A percentile compares a stretch with the other conserved stretches of the same genome.
Evolutionary conservation across 2,888 invertebrate species (phyloP).

Genomic region (Cephus spinipes): DNA sequence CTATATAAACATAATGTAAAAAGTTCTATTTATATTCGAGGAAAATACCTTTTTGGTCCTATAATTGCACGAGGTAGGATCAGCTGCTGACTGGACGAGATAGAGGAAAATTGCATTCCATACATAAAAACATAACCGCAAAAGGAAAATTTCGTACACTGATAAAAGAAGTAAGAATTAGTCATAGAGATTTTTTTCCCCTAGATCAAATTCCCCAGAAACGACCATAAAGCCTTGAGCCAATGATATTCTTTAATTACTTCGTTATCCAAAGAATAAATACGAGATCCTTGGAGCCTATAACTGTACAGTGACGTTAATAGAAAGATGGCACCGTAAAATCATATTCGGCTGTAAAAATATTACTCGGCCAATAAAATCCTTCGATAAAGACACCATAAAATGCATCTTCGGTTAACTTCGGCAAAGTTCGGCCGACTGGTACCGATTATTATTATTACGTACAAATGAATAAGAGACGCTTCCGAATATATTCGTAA

Average conservation of each 20-base stretch:
- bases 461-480: neutral
- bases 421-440: neutral
- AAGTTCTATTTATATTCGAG: neutral
- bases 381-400: constrained; percentile 35
- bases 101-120: neutral
- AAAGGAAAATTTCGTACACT: neutral
- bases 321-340: constrained; percentile 41
- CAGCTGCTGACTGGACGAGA: neutral
- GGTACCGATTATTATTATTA: neutral
- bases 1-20: neutral
- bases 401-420: constrained; percentile 21
- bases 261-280: neutral
- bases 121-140: neutral
- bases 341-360: constrained; percentile 40
- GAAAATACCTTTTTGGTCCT: neutral
- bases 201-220: neutral
- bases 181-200: neutral
- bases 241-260: neutral
- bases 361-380: constrained; percentile 37
- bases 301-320: constrained; percentile 23
- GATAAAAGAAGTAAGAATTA: neutral
- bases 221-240: neutral
- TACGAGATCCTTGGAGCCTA: neutral
- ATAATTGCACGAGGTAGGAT: neutral
- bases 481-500: neutral